phyloP scores from a whole-genome alignment of 2,888 invertebrate species.

The Norana najaformis region DNA sequence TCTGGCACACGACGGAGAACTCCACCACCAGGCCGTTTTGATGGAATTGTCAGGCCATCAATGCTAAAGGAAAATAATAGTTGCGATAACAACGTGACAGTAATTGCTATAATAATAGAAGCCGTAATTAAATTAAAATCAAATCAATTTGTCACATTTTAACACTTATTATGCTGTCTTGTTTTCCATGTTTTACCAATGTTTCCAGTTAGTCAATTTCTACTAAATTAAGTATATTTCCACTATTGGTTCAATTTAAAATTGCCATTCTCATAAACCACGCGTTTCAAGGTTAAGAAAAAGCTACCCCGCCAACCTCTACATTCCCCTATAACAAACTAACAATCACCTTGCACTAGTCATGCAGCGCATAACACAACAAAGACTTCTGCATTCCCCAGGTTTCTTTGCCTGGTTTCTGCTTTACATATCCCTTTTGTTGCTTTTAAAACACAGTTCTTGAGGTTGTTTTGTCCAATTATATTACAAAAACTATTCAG shows the following conservation, averaged over 20 bases:
- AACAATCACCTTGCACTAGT: too few species aligned
- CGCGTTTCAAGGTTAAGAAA: background rate
- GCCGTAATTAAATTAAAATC: background rate
- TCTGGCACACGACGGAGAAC: slow-evolving; percentile 83
- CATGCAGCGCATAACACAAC: too few species aligned
- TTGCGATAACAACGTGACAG: slow-evolving; percentile 22
- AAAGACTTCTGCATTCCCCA: too few species aligned
- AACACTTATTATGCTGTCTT: background rate
- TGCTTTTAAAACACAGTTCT: too few species aligned
- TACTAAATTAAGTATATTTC: background rate
- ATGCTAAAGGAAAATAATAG: slow-evolving; percentile 66
- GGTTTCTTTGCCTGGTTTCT: too few species aligned
- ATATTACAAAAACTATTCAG: too few species aligned
- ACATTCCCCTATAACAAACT: too few species aligned
- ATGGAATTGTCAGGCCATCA: slow-evolving; percentile 90
- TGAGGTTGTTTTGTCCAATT: too few species aligned
- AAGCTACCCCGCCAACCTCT: too few species aligned
- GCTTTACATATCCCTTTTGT: too few species aligned
- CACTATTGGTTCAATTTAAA: background rate
- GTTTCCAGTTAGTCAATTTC: background rate
- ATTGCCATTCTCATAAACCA: background rate
- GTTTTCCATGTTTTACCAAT: background rate
- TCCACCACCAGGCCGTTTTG: slow-evolving; percentile 76
- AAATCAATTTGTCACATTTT: background rate
- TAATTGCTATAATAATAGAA: background rate